Percentiles rank a stretch among this genome's conserved stretches.
Evolutionary conservation across 2,797 vertebrate species (phyloP).

Genomic region (Vespertilio murinus): DNA sequence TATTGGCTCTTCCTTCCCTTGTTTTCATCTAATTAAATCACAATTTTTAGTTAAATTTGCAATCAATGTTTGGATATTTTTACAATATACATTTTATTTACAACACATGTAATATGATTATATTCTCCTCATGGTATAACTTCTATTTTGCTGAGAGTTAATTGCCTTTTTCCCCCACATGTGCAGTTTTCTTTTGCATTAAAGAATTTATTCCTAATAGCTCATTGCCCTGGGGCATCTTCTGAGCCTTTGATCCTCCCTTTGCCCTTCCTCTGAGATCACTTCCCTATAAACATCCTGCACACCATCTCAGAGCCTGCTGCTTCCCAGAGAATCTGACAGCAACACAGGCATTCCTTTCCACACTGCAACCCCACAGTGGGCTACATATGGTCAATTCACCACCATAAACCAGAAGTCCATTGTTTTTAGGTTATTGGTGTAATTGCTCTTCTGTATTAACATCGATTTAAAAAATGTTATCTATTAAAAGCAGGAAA

Average conservation of each 20-base stretch:
- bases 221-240: neutral
- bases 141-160: slow-evolving; percentile 24
- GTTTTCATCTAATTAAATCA: neutral
- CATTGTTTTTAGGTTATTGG: neutral
- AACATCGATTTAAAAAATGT: neutral
- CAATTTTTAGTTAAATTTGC: neutral
- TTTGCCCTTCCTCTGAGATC: neutral
- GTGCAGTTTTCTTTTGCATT: neutral
- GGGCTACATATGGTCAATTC: neutral
- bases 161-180: neutral
- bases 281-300: neutral
- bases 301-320: neutral
- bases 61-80: neutral
- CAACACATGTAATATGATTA: neutral
- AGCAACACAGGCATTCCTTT: neutral
- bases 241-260: neutral
- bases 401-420: neutral
- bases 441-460: neutral
- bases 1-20: neutral
- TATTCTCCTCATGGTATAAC: neutral
- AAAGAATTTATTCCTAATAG: neutral
- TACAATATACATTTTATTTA: neutral
- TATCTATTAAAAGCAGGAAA: slow-evolving; percentile 22
- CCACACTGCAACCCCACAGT: neutral
- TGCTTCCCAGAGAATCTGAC: neutral